Evolutionary conservation across 2,797 vertebrate species (phyloP), one percentile per base, ranked within the genome.

Genomic region (Zenarchopterus dispar): DNA sequence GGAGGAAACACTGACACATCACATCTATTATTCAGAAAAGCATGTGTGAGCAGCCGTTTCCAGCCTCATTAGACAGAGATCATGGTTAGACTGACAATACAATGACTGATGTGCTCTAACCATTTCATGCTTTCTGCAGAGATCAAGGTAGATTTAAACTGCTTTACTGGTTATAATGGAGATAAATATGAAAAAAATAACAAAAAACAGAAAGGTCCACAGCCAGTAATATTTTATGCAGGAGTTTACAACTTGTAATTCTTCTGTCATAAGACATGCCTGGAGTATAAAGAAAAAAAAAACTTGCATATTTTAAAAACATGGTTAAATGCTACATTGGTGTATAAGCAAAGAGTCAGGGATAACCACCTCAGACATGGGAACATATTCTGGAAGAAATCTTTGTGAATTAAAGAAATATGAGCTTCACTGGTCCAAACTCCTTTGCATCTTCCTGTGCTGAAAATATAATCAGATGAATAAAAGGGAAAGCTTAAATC

Each of bases 21-120:
- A 28, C 84, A 90, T 91, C 69, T 82, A 88, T 89, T 84, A 90
- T 90, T 90, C 85, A 88, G 76, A 72, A 73, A 83, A 82, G 59
- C 75, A 67, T 80, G 73, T 78, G 75, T 76, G 78, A 89, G 78
- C 86, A 84, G 80, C 81, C 89, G 88, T 84, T 85, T 84, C 73
- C 74, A 84, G 76, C 55, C 84, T 90, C 80, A 86, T 91, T 89
- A 91, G 82, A 84, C 71, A 46, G 73, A 70, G 75, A 84, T 79
- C 75, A 78, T 52, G 86, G 55, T 16, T 41, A 71, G 67, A 73
- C 64, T 62, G 70, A 81, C 83, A 70, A 82, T 77, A 80, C 78
- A 63, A 75, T 79, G 81, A 81, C 60, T 73, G 73, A 89, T 78
- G 73, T 50, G 69, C 80, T 73, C 64, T 74, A 70, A 64, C 57